Base-by-base conservation (phyloP, 2,888 invertebrate species). In the Onthophagus sagittarius region DNA sequence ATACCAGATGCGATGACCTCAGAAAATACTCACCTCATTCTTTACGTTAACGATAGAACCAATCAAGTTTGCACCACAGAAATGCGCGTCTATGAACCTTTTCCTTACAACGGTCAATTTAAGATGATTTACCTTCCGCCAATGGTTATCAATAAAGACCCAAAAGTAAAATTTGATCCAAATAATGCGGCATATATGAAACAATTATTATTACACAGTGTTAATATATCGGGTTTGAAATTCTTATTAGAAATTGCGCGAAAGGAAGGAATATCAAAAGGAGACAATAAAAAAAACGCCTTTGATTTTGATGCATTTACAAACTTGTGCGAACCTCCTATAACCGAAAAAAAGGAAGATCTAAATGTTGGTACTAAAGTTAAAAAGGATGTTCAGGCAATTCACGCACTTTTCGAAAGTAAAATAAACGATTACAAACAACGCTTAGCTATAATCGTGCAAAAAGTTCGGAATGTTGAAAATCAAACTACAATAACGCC, bases 91-190 rank as follows among this genome's bases (percentile, higher is more conserved):
- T 73, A 71, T 15, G 71, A 53, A 13, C 67, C 70, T 11, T 62
- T 67, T 6, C 71, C 67, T 62, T 64, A 67, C 15, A 73, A 73
- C 31, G 62, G 67, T 15, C 64, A 71, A 63, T 71, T 71, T 73
- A 15, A 32, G n/a, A 23, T 32, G n/a, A 13, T 11, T 13, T 67
- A 67, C 13, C 67, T 67, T 23, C 67, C 67, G 5, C 23, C 67
- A 67, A 67, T 31, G 67, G 31, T 67, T 15, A 64, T 9, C 31
- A 6, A 5, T 67, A 67, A 67, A 6, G 67, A 67, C 6, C 5
- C 5, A 6, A 23, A n/a, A 15, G 9, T 9, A 67, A 67, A 67
- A 23, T 67, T 67, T 67, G 31, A 67, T n/a, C 32, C 32, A 31
- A 31, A 23, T 15, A 67, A 67, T 9, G 67, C 67, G 6, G 67